These are phyloP conservation scores for Anthonomus grandis DNA, from an alignment of 1,140 invertebrate genomes.

Conservation along the genomic window DNA sequence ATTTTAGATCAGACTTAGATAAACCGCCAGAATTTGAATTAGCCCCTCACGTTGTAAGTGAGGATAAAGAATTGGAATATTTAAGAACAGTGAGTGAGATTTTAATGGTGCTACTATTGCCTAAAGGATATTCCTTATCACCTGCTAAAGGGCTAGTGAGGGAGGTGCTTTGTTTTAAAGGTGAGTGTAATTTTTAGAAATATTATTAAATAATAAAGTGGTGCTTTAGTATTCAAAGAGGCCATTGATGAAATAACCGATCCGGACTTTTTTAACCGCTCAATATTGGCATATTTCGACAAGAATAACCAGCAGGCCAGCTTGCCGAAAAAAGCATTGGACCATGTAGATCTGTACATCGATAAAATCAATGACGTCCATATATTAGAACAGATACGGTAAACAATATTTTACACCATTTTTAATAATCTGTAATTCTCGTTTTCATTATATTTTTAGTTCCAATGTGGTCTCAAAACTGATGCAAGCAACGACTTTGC, in stretches of 20 bases:
- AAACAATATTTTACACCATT: conserved; percentile 19
- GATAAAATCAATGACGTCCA: conserved; percentile 77
- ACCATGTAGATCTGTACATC: conserved; percentile 89
- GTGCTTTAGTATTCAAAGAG: conserved; percentile 72
- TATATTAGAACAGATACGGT: conserved; percentile 77
- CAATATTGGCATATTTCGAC: conserved; percentile 78
- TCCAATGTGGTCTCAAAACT: conserved; percentile 88
- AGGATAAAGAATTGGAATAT: conserved; percentile 75
- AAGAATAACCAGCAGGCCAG: conserved; percentile 69
- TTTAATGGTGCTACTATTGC: conserved; percentile 75
- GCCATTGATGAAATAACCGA: conserved; percentile 80
- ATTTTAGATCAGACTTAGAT: conserved; percentile 56
- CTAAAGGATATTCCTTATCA: conserved; percentile 72
- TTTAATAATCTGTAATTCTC: neutral
- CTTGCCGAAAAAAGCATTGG: conserved; percentile 77
- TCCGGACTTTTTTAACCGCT: conserved; percentile 88
- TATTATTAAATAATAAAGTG: conserved; percentile 2
- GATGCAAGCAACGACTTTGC: conserved; percentile 88
- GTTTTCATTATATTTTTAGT: conserved; percentile 49
- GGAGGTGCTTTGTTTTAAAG: conserved; percentile 80
- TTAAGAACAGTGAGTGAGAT: conserved; percentile 78
- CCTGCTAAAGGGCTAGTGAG: conserved; percentile 75
- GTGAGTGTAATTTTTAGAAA: conserved; percentile 49
- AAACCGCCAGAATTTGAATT: conserved; percentile 68
- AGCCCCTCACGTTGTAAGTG: conserved; percentile 69